Base-by-base conservation (phyloP, 2,888 invertebrate species). In the Polyommatus iphigenia region DNA sequence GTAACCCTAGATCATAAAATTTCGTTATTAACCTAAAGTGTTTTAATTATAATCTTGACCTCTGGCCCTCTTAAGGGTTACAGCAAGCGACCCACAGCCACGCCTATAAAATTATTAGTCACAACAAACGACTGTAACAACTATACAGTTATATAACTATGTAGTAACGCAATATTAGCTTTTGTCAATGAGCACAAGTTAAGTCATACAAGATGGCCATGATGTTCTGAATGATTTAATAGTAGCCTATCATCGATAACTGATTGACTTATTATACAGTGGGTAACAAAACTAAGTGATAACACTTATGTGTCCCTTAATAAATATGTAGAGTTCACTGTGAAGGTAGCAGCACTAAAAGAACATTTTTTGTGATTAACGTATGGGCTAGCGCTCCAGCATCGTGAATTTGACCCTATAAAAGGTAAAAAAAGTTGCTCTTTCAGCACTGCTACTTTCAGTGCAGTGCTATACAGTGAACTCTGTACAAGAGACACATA, bases 41-140 rank as follows among this genome's bases (percentile, higher is more conserved):
- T 72, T 36, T 10, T 41, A 72, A 41, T 41, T 72, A 72, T 10
- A 72, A 10, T 54, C 54, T n/a, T 41, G n/a, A 72, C 72, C 18
- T 72, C n/a, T 72, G 72, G 41, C 36, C 41, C 71, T n/a, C n/a
- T 72, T 41, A 41, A 72, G 72, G 72, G 41, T 72, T 41, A 72
- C 10, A 10, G 18, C 72, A 72, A 72, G 36, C n/a, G 41, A 32
- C 71, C 71, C 24, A 62, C 24, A 62, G n/a, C 29, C 67, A 29
- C 67, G 29, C 67, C 29, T 67, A 32, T 3, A 5, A 3, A 5
- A 32, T 67, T 67, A 67, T 72, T 72, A n/a, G 72, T 72, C 72
- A 72, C 41, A 72, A 41, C 36, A 36, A 71, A 71, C 13, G 62
- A 18, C 36, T 36, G 18, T 72, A 41, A 41, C 72, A 41, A 32